Base-by-base conservation (phyloP, 1,140 invertebrate species). In the Panagrolaimus sp. region DNA sequence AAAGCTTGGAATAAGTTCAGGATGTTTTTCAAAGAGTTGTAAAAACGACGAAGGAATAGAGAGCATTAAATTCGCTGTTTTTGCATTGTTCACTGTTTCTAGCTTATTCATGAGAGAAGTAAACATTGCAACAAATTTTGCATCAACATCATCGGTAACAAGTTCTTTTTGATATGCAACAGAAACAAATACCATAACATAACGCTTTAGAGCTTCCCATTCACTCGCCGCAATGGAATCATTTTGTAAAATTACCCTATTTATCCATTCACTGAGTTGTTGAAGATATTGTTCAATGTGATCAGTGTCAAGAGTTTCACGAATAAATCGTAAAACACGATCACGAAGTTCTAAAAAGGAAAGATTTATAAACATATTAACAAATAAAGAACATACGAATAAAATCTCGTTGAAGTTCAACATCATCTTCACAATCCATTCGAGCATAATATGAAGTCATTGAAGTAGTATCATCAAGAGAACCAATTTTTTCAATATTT, bases 351-450 rank as follows among this genome's bases (percentile, higher is more conserved):
- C 77, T 79, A 43, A 69, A 65, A n/a, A 46, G 16, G 51, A 69
- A 1, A 25, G 3, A 65, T 23, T 65, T 65, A 38, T 16, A 65
- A 13, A 20, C 9, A 42, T 61, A 70, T 31, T 0, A 7, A 11
- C 5, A 31, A 47, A 38, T n/a, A 7, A 69, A 66, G 9, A 16
- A n/a, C 77, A 45, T 63, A 80, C 77, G 45, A 25, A 67, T 68
- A 51, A 73, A 78, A 65, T 79, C 77, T 16, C 70, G 69, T 13
- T 62, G 61, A 31, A 73, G 71, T 25, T 80, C 77, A 11, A 48
- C 44, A 44, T 80, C 78, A 44, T 69, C 66, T 14, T 80, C 77
- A 53, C 81, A 79, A 63, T 79, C 77, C 75, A 79, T 73, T 11
- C 31, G 27, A 3, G 73, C 76, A 63, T 80, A 79, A 25, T 80